Percentiles rank a stretch among this genome's conserved stretches.
These are phyloP conservation scores for Pyralis farinalis DNA, from an alignment of 2,888 invertebrate species.

Conservation along the genomic window DNA sequence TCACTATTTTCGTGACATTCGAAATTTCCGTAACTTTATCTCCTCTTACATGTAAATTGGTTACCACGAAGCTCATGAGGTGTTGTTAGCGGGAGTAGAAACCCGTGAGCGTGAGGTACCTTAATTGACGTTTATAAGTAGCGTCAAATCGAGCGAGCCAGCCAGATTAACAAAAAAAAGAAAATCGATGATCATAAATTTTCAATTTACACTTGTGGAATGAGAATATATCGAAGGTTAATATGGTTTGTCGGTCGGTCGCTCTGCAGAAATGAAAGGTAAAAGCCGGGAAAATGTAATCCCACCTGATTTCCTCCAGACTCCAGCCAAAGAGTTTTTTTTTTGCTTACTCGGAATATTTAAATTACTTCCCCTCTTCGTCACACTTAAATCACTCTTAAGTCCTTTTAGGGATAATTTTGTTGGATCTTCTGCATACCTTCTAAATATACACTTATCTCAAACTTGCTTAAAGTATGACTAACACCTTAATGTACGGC, in stretches of 20 bases:
- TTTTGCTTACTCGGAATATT: conserved; percentile 32
- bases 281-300: conserved; percentile 25
- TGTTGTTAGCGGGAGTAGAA: too few relatives aligned
- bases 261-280: conserved; percentile 17
- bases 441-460: conserved; percentile 1
- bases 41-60: too few relatives aligned
- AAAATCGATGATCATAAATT: too few relatives aligned
- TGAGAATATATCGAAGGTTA: not conserved
- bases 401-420: conserved; percentile 8
- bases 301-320: conserved; percentile 27
- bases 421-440: not conserved
- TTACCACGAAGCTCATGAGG: too few relatives aligned
- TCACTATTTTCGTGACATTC: too few relatives aligned
- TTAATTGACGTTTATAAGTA: too few relatives aligned
- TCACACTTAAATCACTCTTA: conserved; percentile 10
- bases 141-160: too few relatives aligned
- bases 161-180: too few relatives aligned
- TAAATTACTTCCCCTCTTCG: conserved; percentile 24
- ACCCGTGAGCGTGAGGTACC: too few relatives aligned
- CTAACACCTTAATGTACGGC: not conserved
- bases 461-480: not conserved
- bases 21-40: too few relatives aligned
- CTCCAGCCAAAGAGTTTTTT: conserved; percentile 22
- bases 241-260: not conserved
- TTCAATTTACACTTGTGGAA: too few relatives aligned